Conservation (phyloP, 2,113 vertebrate species). For the Peromyscus leucopus region DNA sequence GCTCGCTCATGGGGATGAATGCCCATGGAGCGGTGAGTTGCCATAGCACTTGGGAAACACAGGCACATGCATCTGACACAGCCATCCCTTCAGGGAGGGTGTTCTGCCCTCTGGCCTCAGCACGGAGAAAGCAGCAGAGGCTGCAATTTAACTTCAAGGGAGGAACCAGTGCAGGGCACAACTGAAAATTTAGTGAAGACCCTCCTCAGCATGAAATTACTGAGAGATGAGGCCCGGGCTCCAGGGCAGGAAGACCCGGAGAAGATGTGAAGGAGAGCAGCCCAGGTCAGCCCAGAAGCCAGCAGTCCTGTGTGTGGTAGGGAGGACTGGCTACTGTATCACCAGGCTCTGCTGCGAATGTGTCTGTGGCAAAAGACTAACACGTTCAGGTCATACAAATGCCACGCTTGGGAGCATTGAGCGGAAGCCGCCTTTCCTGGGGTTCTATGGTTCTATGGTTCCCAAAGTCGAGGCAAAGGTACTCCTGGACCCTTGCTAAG, state of each 20-base stretch:
- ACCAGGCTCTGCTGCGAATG: neutral
- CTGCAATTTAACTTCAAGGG: constrained; percentile 58
- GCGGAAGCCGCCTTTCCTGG: neutral
- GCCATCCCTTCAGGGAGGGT: constrained; percentile 37
- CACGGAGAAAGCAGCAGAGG: constrained; percentile 63
- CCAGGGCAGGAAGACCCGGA: neutral
- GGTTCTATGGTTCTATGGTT: neutral
- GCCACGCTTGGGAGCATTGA: neutral
- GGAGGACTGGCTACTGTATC: neutral
- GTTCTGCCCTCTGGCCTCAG: constrained; percentile 54
- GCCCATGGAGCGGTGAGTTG: constrained; percentile 56
- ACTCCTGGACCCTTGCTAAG: neutral
- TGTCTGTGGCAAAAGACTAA: neutral
- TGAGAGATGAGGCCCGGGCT: neutral
- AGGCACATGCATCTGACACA: constrained; percentile 50
- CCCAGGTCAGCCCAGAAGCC: neutral
- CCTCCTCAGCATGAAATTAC: constrained; percentile 6
- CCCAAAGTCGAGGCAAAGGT: neutral
- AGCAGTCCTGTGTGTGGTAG: neutral
- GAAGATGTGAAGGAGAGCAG: neutral
- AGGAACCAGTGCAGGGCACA: constrained; percentile 48
- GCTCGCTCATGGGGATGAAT: constrained; percentile 58
- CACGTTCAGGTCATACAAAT: neutral
- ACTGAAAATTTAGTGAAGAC: constrained; percentile 68
- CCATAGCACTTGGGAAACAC: constrained; percentile 59